A percentile compares a stretch with the other conserved stretches of the same genome.
These are phyloP conservation scores for Drosophila ezoana DNA, from an alignment of 2,888 invertebrate genomes.

Conservation along the genomic window DNA sequence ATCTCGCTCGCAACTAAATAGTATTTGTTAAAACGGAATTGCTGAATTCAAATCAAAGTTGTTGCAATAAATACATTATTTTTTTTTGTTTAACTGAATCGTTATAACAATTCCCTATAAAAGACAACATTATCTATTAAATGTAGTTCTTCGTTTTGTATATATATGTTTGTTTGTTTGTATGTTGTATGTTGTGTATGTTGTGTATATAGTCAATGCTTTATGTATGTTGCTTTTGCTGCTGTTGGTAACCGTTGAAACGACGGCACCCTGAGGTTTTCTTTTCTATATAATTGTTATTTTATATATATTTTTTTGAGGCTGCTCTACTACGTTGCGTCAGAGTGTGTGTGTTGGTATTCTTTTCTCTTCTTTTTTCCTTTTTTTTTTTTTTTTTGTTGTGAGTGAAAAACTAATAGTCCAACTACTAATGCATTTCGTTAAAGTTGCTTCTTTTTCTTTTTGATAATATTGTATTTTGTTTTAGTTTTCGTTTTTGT, in stretches of 20 bases:
- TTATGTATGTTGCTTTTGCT: slow-evolving; percentile 38
- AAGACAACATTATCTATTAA: slow-evolving; percentile 76
- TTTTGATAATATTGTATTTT: slow-evolving; percentile 42
- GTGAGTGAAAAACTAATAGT: slow-evolving; percentile 78
- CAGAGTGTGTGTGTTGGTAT: slow-evolving; percentile 27
- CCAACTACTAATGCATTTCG: slow-evolving; percentile 76
- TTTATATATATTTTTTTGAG: slow-evolving; percentile 45
- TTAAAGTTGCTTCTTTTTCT: slow-evolving; percentile 63
- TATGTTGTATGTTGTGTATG: slow-evolving; percentile 26
- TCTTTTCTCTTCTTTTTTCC: slow-evolving; percentile 23
- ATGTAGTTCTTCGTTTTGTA: slow-evolving; percentile 46
- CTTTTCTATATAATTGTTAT: slow-evolving; percentile 1
- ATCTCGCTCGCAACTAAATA: slow-evolving; percentile 69
- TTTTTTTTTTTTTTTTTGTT: slow-evolving; percentile 19
- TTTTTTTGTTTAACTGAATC: slow-evolving; percentile 55
- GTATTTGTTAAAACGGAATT: slow-evolving; percentile 47
- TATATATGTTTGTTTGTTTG: slow-evolving; percentile 38
- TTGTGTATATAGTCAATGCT: slow-evolving; percentile 55
- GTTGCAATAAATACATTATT: slow-evolving; percentile 64
- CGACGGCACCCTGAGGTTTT: slow-evolving; percentile 74
- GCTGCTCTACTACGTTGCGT: slow-evolving; percentile 66
- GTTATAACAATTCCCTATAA: slow-evolving; percentile 78
- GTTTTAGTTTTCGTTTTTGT: slow-evolving; percentile 16
- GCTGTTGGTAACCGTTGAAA: slow-evolving; percentile 64
- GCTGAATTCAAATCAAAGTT: slow-evolving; percentile 52